phyloP scores from a whole-genome alignment of 1,140 invertebrate species.

The Geopemphigus sp. region DNA sequence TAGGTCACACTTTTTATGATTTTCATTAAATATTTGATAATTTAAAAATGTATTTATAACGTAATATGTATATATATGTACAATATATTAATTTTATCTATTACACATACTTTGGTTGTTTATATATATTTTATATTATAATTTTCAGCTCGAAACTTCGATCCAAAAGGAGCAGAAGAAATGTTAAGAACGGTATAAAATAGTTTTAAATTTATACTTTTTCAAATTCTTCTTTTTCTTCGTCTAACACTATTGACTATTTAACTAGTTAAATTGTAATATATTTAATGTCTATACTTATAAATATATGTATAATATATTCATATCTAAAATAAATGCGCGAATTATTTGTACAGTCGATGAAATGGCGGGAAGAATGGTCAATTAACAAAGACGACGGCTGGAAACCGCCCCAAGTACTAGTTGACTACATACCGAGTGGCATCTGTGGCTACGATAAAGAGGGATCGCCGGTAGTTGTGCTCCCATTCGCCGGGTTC shows the following conservation, averaged over 20 bases:
- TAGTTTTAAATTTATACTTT: too few relatives aligned
- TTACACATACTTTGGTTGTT: too few relatives aligned
- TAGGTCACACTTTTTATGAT: neutral
- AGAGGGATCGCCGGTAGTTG: conserved; percentile 78
- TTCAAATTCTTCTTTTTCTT: too few relatives aligned
- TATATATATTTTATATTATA: conserved; percentile 55
- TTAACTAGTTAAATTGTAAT: neutral
- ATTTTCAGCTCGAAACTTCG: conserved; percentile 82
- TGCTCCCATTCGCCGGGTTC: conserved; percentile 70
- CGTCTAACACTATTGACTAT: too few relatives aligned
- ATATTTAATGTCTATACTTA: too few relatives aligned
- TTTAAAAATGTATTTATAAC: too few relatives aligned
- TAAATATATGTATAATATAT: too few relatives aligned
- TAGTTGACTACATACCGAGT: conserved; percentile 72
- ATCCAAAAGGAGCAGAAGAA: conserved; percentile 75
- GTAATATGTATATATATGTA: too few relatives aligned
- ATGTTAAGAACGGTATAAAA: conserved; percentile 77
- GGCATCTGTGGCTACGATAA: conserved; percentile 78
- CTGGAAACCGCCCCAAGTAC: conserved; percentile 70
- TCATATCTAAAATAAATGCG: too few relatives aligned
- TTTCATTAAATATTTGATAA: too few relatives aligned
- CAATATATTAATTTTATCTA: too few relatives aligned
- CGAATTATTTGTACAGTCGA: conserved; percentile 59
- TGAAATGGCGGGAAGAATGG: conserved; percentile 76
- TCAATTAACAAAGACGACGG: conserved; percentile 67